Conservation (phyloP, 1,140 invertebrate genomes). For the Watersipora subatra region DNA sequence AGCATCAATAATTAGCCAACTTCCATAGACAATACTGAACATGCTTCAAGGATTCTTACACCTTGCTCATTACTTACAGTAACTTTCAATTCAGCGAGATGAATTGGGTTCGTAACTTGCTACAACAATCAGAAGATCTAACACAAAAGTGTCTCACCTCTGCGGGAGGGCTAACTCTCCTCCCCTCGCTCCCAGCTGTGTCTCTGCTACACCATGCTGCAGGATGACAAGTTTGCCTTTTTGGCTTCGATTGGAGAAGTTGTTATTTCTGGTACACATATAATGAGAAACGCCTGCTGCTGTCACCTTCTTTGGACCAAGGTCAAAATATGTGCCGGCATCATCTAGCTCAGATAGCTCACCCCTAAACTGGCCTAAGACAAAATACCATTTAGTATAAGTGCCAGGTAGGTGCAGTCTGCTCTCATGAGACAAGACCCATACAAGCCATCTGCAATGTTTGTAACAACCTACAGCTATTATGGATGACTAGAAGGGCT, state of each 20-base stretch:
- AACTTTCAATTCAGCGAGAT: too few species aligned
- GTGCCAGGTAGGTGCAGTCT: not conserved
- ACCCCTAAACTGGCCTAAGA: conserved; percentile 26
- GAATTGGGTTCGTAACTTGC: too few species aligned
- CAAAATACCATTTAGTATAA: not conserved
- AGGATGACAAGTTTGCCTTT: conserved; percentile 25
- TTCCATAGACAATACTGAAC: too few species aligned
- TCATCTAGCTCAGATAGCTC: conserved; percentile 33
- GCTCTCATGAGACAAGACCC: not conserved
- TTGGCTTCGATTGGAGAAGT: conserved; percentile 39
- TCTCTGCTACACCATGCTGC: conserved; percentile 8
- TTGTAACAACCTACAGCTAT: not conserved
- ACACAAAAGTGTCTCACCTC: conserved; percentile 15
- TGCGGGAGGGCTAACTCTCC: conserved; percentile 19
- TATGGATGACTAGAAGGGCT: not conserved
- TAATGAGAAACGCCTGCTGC: conserved; percentile 28
- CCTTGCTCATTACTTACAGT: too few species aligned
- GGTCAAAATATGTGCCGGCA: conserved; percentile 37
- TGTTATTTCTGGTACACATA: conserved; percentile 38
- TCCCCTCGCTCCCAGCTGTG: conserved; percentile 27
- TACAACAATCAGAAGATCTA: not conserved
- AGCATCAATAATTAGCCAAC: too few species aligned
- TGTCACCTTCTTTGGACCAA: conserved; percentile 22
- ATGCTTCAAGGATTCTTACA: too few species aligned
- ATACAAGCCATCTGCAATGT: not conserved